Conservation (phyloP, 2,113 vertebrate species). For the Grantiella picta region DNA sequence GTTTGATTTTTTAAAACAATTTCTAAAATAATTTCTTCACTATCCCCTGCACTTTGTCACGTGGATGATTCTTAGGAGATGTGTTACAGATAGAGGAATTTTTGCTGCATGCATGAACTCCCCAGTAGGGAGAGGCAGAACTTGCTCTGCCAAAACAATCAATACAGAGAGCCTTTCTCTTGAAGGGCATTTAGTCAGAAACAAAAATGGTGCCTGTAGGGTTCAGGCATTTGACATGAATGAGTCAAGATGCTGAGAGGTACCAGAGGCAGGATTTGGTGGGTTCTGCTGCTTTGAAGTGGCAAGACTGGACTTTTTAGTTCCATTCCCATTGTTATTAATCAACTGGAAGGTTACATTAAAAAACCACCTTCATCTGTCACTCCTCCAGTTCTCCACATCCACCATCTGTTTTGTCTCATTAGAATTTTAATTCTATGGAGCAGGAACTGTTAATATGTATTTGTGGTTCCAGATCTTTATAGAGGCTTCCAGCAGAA, state of each 20-base stretch:
- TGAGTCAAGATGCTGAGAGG: fast-evolving
- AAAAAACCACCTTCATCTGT: not conserved
- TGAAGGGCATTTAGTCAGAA: not conserved
- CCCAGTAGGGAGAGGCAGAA: not conserved
- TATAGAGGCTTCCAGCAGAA: not conserved
- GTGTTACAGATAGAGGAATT: not conserved
- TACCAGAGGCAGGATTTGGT: not conserved
- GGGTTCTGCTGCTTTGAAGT: not conserved
- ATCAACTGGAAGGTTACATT: not conserved
- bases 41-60: not conserved
- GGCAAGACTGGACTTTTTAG: not conserved
- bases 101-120: not conserved
- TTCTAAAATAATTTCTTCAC: not conserved
- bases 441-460: not conserved
- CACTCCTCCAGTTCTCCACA: not conserved
- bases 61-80: not conserved
- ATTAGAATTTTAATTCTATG: not conserved
- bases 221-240: not conserved
- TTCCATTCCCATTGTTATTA: not conserved
- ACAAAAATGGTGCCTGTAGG: not conserved
- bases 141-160: not conserved
- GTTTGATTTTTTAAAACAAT: not conserved
- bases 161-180: not conserved
- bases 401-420: not conserved
- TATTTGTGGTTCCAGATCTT: not conserved